Conservation (phyloP, 1,140 invertebrate genomes). For the Drosophila cardini region DNA sequence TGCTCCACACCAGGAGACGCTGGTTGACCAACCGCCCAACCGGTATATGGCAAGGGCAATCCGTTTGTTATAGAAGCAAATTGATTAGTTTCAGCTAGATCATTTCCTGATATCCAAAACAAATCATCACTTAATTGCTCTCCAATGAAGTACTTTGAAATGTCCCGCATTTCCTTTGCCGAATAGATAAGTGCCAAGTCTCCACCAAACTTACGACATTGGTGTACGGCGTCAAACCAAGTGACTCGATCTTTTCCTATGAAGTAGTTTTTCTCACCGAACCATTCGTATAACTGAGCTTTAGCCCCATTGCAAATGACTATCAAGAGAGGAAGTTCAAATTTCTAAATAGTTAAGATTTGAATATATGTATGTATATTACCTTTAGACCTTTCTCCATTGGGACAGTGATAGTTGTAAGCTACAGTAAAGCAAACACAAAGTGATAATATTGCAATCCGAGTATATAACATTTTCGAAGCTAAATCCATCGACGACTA, state of each 20-base stretch:
- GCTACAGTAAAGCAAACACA: conserved; percentile 1
- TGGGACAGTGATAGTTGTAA: conserved; percentile 7
- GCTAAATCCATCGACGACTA: background rate
- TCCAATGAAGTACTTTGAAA: conserved; percentile 8
- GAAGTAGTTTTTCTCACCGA: conserved; percentile 36
- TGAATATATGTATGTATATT: background rate
- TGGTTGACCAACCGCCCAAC: too few relatives aligned
- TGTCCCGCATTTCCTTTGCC: conserved; percentile 14
- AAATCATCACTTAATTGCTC: background rate
- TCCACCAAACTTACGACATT: conserved; percentile 26
- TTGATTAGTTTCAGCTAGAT: too few relatives aligned
- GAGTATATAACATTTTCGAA: background rate
- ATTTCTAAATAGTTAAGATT: background rate
- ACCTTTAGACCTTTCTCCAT: background rate
- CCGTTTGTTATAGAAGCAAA: too few relatives aligned
- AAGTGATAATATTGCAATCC: background rate
- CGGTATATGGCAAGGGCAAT: too few relatives aligned
- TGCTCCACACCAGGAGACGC: too few relatives aligned
- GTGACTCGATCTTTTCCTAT: background rate
- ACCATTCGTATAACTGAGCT: background rate
- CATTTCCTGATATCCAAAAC: conserved; percentile 2
- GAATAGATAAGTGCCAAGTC: conserved; percentile 37
- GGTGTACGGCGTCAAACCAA: conserved; percentile 35
- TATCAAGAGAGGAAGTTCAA: background rate
- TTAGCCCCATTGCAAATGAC: background rate